Base-by-base conservation (phyloP, 2,797 vertebrate genomes). In the Melanotaenia trifasciata region DNA sequence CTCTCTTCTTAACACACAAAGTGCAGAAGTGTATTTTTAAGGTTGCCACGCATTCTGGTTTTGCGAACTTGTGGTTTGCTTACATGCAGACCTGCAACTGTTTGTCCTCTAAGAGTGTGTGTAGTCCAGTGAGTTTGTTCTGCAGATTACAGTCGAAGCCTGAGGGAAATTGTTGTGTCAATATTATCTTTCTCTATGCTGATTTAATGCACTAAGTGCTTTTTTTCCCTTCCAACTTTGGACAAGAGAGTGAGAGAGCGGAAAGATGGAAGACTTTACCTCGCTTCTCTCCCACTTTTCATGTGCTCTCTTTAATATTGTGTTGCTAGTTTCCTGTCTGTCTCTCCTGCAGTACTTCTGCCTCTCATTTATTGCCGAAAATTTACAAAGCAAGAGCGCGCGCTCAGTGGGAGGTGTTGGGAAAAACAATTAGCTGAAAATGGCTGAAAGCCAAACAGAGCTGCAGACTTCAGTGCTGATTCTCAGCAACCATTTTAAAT, bases 161-260 rank as follows among this genome's bases (percentile, higher is more conserved):
- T 83, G 0, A 72, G 84, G 87, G 87, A 89, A 80, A 60, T 53
- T 62, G 80, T 64, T 81, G 68, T 85, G 80, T 88, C 90, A 89
- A 89, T 91, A 89, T 89, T 91, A 79, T 86, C 80, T 83, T 81
- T 78, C 77, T 73, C 81, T 63, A 40, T 62, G 47, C 74, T 74
- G 80, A 81, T 82, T 87, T 77, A 83, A 86, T 53, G 36, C 71
- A 71, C 67, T 50, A 58, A 76, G 69, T 79, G 83, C 79, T 43
- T 60, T 73, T 70, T 80, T 74, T 70, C 78, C 66, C 88, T 73
- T 80, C 65, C 88, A 75, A 85, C 85, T 87, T 81, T 79, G 72
- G 76, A 74, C 65, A 9, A 35, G 72, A 79, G 76, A 83, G 66
- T 64, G n/a, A 36, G 11, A 40, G 20, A 70, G 28, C 35, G 67